These are phyloP conservation scores for Nycticorax nycticorax DNA, from an alignment of 2,113 vertebrate species.

Conservation along the genomic window DNA sequence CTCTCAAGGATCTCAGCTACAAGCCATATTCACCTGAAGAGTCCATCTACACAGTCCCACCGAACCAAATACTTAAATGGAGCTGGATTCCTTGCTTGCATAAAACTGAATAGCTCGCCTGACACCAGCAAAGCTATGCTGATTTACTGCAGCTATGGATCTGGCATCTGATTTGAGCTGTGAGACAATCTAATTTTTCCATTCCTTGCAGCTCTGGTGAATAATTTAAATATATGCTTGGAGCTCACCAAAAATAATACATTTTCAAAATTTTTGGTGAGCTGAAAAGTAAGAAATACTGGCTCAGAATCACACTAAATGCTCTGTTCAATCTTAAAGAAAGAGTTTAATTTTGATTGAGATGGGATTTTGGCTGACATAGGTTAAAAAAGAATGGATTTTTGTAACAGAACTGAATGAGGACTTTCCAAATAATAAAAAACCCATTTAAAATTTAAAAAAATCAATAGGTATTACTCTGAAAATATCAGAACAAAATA, in stretches of 20 bases:
- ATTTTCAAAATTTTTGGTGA: slow-evolving; percentile 31
- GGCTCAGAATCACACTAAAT: neutral
- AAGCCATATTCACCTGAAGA: neutral
- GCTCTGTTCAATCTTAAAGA: neutral
- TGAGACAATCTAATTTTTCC: slow-evolving; percentile 29
- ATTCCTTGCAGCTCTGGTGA: slow-evolving; percentile 18
- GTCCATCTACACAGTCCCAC: neutral
- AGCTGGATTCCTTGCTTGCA: neutral
- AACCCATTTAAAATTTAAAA: neutral
- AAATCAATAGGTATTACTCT: neutral
- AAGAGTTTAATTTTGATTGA: neutral
- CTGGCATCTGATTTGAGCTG: slow-evolving; percentile 27
- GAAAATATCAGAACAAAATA: neutral
- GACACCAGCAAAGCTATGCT: neutral
- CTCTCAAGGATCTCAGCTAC: neutral
- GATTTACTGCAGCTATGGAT: slow-evolving; percentile 38
- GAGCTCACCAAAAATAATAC: slow-evolving; percentile 29
- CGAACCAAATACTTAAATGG: neutral
- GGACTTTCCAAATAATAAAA: neutral
- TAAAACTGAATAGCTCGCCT: neutral
- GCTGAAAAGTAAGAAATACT: slow-evolving; percentile 1
- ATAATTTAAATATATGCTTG: slow-evolving; percentile 28
- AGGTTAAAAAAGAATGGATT: neutral
- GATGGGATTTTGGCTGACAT: neutral
- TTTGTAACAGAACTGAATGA: neutral